phyloP scores from a whole-genome alignment of 1,140 invertebrate species.

The Colletes gigas region DNA sequence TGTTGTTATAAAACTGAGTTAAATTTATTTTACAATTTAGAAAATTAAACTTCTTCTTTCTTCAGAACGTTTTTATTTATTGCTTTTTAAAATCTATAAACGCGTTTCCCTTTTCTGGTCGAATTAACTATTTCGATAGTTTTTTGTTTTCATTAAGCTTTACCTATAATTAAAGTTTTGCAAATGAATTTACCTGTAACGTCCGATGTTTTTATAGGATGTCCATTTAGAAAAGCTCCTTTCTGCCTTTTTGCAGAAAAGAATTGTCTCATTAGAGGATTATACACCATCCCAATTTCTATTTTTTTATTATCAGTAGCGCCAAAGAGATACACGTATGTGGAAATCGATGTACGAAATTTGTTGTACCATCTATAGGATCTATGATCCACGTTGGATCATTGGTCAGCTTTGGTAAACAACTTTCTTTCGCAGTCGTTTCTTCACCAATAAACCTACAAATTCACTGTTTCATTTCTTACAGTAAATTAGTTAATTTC shows the following conservation, averaged over 20 bases:
- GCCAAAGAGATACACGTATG: slow-evolving; percentile 86
- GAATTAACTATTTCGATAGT: background rate
- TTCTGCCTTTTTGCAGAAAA: slow-evolving; percentile 87
- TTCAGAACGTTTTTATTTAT: too few species aligned
- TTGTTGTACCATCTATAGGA: slow-evolving; percentile 88
- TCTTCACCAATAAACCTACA: slow-evolving; percentile 93
- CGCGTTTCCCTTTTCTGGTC: too few species aligned
- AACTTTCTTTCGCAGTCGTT: slow-evolving; percentile 82
- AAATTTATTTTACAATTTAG: too few species aligned
- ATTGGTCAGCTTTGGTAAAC: slow-evolving; percentile 85
- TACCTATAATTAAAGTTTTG: background rate
- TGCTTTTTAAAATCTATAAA: too few species aligned
- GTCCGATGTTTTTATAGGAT: slow-evolving; percentile 76
- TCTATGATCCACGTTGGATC: slow-evolving; percentile 95
- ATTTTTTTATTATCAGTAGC: slow-evolving; percentile 84
- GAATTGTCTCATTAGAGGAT: slow-evolving; percentile 88
- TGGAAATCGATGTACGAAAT: slow-evolving; percentile 86
- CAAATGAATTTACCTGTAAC: slow-evolving; percentile 10
- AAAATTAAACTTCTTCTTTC: too few species aligned
- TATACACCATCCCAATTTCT: slow-evolving; percentile 88
- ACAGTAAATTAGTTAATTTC: background rate
- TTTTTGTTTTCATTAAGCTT: background rate
- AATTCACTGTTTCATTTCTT: slow-evolving; percentile 18
- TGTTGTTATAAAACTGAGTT: too few species aligned
- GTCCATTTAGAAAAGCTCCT: slow-evolving; percentile 89